Evolutionary conservation across 2,113 vertebrate genomes (phyloP), one percentile per base, ranked within the genome.

Genomic region (Sylvia atricapilla): DNA sequence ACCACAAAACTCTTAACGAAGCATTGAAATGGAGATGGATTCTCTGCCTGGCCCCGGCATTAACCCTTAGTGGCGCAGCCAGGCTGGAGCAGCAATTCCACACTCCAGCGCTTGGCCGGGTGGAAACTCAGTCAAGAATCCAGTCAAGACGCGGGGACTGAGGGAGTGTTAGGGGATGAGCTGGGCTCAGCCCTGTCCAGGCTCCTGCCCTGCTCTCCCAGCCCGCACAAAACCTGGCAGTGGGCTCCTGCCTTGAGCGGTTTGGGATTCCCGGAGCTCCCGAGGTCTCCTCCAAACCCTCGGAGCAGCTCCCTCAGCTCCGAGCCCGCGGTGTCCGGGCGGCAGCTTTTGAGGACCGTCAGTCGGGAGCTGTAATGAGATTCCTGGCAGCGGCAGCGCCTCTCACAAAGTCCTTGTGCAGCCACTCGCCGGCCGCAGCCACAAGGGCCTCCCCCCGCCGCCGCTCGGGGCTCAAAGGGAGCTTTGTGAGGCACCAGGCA

Each of bases 361-460:
- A 52, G 1, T 75, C 73, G 14, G 91, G 31, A 77, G 79, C 5
- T 27, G 7, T 69, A 94, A 94, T 73, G 94, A 91, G 89, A 91
- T 94, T 89, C 95, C 77, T 95, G 93, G 91, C 93, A 82, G 10
- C 6, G 20, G 8, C 24, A 53, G 83, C 33, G 94, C 85, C 91
- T 93, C 91, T 94, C 62, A 58, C 94, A 31, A 87, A 69, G 5
- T 80, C 93, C 89, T 95, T 91, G 63, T 89, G 94, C 93, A 87
- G 89, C 7, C 4, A 49, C 78, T 74, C 68, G 89, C 70, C 95
- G 91, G 94, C 85, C 87, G 19, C 69, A 75, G 76, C 62, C 81
- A 73, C 77, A 43, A 94, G 91, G 33, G 91, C 89, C 93, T 83
- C 58, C 81, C 93, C 77, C 49, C 81, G 87, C 68, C 39, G 56